A percentile compares a stretch with the other conserved stretches of the same genome.
These are phyloP conservation scores for Malacosoma neustria DNA, from an alignment of 2,888 invertebrate genomes.

Conservation along the genomic window DNA sequence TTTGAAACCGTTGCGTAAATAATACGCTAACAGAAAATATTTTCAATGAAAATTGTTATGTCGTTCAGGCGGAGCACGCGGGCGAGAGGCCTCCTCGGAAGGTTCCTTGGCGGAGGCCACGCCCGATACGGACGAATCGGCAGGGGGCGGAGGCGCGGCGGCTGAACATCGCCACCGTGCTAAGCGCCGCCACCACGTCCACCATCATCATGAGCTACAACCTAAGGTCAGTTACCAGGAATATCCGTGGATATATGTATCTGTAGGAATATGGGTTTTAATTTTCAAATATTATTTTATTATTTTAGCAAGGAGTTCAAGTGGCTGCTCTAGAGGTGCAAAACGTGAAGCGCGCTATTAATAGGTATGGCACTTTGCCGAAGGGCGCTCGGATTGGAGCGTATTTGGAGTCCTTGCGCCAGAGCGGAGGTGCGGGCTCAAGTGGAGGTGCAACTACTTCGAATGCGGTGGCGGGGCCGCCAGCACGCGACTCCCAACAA, in stretches of 20 bases:
- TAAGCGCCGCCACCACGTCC: conserved; percentile 59
- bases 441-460: conserved; percentile 5
- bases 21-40: too few relatives aligned
- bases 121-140: conserved; percentile 83
- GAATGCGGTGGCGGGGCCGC: conserved; percentile 52
- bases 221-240: conserved; percentile 23
- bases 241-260: background rate
- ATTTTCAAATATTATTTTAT: too few relatives aligned
- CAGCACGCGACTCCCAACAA: conserved; percentile 73
- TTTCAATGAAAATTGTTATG: too few relatives aligned
- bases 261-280: background rate
- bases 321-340: conserved; percentile 96
- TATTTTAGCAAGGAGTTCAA: conserved; percentile 74
- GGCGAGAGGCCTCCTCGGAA: conserved; percentile 77
- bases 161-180: conserved; percentile 60
- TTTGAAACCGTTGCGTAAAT: too few relatives aligned
- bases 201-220: conserved; percentile 38
- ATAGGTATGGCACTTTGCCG: conserved; percentile 96
- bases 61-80: conserved; percentile 15
- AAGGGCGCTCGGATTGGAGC: conserved; percentile 98
- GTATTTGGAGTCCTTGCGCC: conserved; percentile 93
- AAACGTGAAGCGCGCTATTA: conserved; percentile 95
- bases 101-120: conserved; percentile 81
- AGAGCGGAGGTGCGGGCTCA: conserved; percentile 73
- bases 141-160: conserved; percentile 77